These are phyloP conservation scores for Umimayanthus chanpuru DNA, from an alignment of 92 coral and sea anemone genomes.

Conservation along the genomic window DNA sequence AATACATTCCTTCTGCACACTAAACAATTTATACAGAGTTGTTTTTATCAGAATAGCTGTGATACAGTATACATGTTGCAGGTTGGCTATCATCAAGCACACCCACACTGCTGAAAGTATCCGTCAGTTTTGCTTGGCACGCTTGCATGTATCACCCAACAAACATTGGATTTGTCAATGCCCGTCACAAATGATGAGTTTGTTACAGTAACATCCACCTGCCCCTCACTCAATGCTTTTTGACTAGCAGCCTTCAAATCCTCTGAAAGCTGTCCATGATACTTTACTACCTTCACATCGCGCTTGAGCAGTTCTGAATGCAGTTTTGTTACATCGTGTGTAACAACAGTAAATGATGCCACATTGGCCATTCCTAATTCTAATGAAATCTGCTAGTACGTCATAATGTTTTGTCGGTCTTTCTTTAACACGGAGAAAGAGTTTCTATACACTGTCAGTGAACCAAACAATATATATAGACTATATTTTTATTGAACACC, in stretches of 20 bases:
- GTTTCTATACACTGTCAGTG: no score
- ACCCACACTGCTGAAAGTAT: no score
- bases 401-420: no score
- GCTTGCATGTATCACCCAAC: slow-evolving; percentile 38
- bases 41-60: no score
- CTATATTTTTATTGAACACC: no score
- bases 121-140: not conserved
- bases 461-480: no score
- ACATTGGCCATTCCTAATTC: not conserved
- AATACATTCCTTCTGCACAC: no score
- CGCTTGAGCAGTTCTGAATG: slow-evolving; percentile 44
- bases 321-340: slow-evolving; percentile 38
- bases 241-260: slow-evolving; percentile 19
- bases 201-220: slow-evolving; percentile 30
- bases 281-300: slow-evolving; percentile 34
- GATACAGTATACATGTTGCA: no score
- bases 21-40: no score
- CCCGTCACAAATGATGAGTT: slow-evolving; percentile 57
- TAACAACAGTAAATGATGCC: slow-evolving; percentile 20
- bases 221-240: slow-evolving; percentile 9
- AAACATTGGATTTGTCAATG: slow-evolving; percentile 47
- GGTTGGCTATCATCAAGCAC: no score
- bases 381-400: no score
- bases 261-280: slow-evolving; percentile 47
- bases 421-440: no score